Evolutionary conservation across 64 coral and sea anemone genomes (phyloP), one percentile per base, ranked within the genome.

Genomic region (Orbicella faveolata): DNA sequence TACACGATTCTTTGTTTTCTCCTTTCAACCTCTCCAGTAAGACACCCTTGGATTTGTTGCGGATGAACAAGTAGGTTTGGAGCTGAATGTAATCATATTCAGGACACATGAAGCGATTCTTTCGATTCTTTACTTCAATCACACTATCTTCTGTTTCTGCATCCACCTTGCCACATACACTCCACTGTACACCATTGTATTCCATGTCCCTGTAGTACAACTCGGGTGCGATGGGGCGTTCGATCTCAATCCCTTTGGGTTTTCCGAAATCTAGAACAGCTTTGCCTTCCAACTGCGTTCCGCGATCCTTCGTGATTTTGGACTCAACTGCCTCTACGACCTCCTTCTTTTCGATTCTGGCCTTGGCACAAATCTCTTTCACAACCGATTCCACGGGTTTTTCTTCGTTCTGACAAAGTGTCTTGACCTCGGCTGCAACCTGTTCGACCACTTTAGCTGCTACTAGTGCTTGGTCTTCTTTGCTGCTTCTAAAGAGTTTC

Each of bases 91-190:
- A 93, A 85, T 99, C 97, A 62, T 99, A 99, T 9, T 90, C 77
- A 0, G 97, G 97, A 17, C 88, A 89, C 97, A 99, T 99, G 74
- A 99, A 99, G 20, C 91, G 63, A 63, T 88, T 96, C 73, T 63
- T 99, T 30, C 97, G 78, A 55, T 99, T 99, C 77, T 99, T 99
- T 39, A 99, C 97, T 77, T 99, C 97, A 63, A 99, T 93, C 34
- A 99, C 86, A 83, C 89, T 88, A 75, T 93, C 91, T 8, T 93
- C 79, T 30, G 88, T 83, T 35, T 92, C 84, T 10, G 91, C 97
- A 94, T 99, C 97, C 61, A 94, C 92, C 36, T 83, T 87, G 23
- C 97, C 97, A 67, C 88, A 87, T 41, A 99, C 36, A 78, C 67
- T 63, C 97, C 97, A 99, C 30, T 77, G 79, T 1, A 99, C 30